A percentile compares a stretch with the other conserved stretches of the same genome.
phyloP scores from a whole-genome alignment of 2,113 vertebrate genomes.

The Psittacara wagleri region DNA sequence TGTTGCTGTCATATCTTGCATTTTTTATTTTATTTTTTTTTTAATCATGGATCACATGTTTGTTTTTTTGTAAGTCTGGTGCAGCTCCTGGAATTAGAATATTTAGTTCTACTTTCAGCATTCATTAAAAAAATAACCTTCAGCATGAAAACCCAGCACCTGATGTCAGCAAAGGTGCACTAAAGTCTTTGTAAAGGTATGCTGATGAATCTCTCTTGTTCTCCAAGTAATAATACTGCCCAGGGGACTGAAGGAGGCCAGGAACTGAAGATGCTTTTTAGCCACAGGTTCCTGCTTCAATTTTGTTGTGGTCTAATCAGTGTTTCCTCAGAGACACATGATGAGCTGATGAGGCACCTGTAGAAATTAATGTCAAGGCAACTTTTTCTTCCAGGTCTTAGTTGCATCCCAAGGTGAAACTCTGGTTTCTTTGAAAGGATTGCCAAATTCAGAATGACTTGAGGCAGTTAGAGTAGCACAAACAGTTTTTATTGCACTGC shows the following conservation, averaged over 20 bases:
- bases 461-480: background rate
- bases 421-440: background rate
- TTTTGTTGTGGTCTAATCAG: background rate
- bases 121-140: background rate
- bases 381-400: background rate
- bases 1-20: background rate
- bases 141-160: background rate
- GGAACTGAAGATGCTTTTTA: background rate
- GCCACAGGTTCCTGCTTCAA: background rate
- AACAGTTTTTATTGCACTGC: conserved; percentile 1
- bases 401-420: background rate
- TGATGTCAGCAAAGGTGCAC: background rate
- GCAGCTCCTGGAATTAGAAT: background rate
- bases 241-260: background rate
- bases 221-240: background rate
- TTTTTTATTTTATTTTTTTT: background rate
- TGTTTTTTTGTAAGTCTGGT: background rate
- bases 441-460: background rate
- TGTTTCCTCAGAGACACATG: background rate
- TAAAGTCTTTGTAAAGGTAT: background rate
- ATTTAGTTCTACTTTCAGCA: background rate
- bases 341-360: background rate
- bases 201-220: background rate
- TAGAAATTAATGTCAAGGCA: background rate
- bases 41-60: background rate